These are phyloP conservation scores for Anguilla obscura DNA, from an alignment of 2,797 vertebrate genomes.

Conservation along the genomic window DNA sequence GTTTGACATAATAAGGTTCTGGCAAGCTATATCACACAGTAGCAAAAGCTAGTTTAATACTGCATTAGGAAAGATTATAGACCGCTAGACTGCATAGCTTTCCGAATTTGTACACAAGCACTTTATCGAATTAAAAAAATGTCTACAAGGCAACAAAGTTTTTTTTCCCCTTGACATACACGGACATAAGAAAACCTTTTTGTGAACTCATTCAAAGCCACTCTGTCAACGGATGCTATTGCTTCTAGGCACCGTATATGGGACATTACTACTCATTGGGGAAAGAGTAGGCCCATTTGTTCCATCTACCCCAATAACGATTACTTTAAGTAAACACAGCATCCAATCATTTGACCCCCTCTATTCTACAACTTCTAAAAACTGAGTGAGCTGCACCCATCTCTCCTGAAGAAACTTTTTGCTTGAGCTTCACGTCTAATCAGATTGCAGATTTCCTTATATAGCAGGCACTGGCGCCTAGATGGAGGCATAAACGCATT, in stretches of 20 bases:
- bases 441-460: slow-evolving; percentile 13
- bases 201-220: not conserved
- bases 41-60: slow-evolving; percentile 24
- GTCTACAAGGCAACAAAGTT: not conserved
- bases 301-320: not conserved
- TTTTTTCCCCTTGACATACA: not conserved
- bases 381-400: not conserved
- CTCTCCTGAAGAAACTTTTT: slow-evolving; percentile 16
- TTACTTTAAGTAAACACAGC: not conserved
- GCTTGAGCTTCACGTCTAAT: not conserved
- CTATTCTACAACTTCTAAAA: not conserved
- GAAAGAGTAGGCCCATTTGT: not conserved
- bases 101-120: slow-evolving; percentile 9
- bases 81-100: slow-evolving; percentile 20
- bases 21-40: slow-evolving; percentile 9
- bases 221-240: not conserved
- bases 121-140: not conserved
- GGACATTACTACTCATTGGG: not conserved
- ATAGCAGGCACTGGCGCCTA: not conserved
- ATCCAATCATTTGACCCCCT: not conserved
- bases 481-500: slow-evolving; percentile 13
- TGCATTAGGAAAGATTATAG: slow-evolving; percentile 17
- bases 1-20: not conserved
- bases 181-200: not conserved
- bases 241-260: not conserved